These are phyloP conservation scores for Hydrozoanthus gracilis DNA, from an alignment of 92 coral and sea anemone genomes.

Conservation along the genomic window DNA sequence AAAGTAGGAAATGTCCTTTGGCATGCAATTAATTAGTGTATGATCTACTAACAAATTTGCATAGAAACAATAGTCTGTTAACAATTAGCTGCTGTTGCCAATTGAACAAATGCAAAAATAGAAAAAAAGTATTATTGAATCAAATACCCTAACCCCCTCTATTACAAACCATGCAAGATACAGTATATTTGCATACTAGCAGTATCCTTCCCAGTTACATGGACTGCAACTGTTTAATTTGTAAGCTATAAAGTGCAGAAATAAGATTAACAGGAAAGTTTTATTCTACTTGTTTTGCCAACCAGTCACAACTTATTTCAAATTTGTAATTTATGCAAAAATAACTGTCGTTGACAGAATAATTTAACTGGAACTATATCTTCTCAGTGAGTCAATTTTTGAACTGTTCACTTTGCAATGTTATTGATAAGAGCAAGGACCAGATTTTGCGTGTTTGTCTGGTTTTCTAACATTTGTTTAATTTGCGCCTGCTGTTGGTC, in stretches of 20 bases:
- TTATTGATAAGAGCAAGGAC: conserved; percentile 55
- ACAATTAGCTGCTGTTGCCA: conserved; percentile 31
- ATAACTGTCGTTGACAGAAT: conserved; percentile 16
- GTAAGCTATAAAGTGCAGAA: conserved; percentile 19
- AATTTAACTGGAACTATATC: conserved; percentile 11
- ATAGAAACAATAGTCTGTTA: conserved; percentile 29
- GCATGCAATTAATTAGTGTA: conserved; percentile 32
- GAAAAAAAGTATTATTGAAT: conserved; percentile 22
- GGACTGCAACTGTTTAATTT: conserved; percentile 11
- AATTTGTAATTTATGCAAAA: conserved; percentile 15
- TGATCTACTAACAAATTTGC: conserved; percentile 26
- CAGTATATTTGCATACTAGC: conserved; percentile 27
- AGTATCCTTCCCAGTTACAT: conserved; percentile 25
- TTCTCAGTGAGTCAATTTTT: conserved; percentile 25
- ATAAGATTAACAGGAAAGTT: conserved; percentile 20
- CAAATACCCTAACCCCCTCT: conserved; percentile 33
- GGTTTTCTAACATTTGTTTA: conserved; percentile 55
- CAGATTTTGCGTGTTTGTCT: conserved; percentile 60
- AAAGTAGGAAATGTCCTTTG: conserved; percentile 12
- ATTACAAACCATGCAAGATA: conserved; percentile 34
- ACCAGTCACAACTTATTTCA: conserved; percentile 22
- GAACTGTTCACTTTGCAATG: conserved; percentile 50
- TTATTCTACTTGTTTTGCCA: conserved; percentile 13
- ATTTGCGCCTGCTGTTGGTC: conserved; percentile 56
- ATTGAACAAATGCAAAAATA: conserved; percentile 19